These are phyloP conservation scores for Phalacrocorax pelagicus DNA, from an alignment of 2,113 vertebrate species.

Conservation along the genomic window DNA sequence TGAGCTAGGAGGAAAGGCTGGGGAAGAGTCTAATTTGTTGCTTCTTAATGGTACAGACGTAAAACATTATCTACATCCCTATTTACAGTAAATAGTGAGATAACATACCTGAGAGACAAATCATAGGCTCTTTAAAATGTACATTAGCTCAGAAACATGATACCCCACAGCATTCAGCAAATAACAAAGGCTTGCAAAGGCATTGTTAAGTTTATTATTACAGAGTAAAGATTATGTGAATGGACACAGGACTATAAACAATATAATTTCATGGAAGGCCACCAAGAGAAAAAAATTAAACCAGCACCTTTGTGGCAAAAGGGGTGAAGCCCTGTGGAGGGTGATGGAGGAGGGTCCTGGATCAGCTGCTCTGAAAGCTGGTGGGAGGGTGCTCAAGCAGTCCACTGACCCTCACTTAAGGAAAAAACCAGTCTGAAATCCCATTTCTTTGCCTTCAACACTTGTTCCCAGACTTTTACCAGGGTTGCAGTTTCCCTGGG, in stretches of 20 bases:
- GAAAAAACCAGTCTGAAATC: accelerated
- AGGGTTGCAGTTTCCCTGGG: not conserved
- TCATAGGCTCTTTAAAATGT: conserved; percentile 39
- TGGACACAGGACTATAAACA: conserved; percentile 27
- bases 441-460: not conserved
- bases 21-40: conserved; percentile 19
- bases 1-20: not conserved
- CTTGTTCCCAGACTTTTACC: not conserved
- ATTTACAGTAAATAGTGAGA: conserved; percentile 54
- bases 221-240: conserved; percentile 22
- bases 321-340: not conserved
- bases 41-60: conserved; percentile 33
- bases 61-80: conserved; percentile 51
- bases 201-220: conserved; percentile 49
- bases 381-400: not conserved
- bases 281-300: not conserved
- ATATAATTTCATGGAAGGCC: not conserved
- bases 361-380: not conserved
- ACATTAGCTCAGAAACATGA: conserved; percentile 16
- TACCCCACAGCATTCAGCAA: conserved; percentile 15
- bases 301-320: not conserved
- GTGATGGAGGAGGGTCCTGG: not conserved
- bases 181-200: conserved; percentile 45
- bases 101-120: conserved; percentile 41
- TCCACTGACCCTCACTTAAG: not conserved